Evolutionary conservation across 1,140 invertebrate species (phyloP), one percentile per base, ranked within the genome.

Genomic region (Drosophila nasuta): DNA sequence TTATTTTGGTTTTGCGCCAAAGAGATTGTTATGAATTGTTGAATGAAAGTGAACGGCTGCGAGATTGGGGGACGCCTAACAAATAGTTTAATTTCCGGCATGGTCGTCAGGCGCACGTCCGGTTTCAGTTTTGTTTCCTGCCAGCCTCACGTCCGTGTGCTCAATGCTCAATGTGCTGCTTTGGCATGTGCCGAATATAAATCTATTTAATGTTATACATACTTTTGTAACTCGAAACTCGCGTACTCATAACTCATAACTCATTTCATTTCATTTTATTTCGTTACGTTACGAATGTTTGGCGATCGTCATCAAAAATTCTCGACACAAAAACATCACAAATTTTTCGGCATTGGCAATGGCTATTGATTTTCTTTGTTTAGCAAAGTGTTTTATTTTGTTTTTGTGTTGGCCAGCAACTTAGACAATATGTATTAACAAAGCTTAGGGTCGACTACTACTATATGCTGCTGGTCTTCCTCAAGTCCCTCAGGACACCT

Each of bases 51-150:
- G 11, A 51, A n/a, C n/a, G 33, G 35, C 6, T 28, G 48, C 1
- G 1, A 35, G 7, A 33, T 30, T n/a, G 33, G 62, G 15, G n/a
- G 28, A 20, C 54, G 35, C 10, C 85, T 73, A 89, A 82, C 80
- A 89, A 89, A 89, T 89, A 89, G 85, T 89, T 89, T 89, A 89
- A 89, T 89, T 89, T 89, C 85, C 85, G 85, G 85, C 48, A 48
- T 76, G 68, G 68, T 74, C 81, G 70, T 79, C 85, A 73, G 54
- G 68, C 80, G 58, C 57, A 85, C 85, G 72, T 89, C 85, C 85
- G 85, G 85, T 89, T 89, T 89, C 85, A 89, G 85, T 85, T 89
- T 68, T 81, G 81, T 89, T 89, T 89, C 85, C 85, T 57, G 81
- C 58, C 58, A 48, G 45, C 17, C 54, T 28, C 48, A 20, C 59